phyloP scores from a whole-genome alignment of 2,113 vertebrate genomes.

The Etheostoma cragini region DNA sequence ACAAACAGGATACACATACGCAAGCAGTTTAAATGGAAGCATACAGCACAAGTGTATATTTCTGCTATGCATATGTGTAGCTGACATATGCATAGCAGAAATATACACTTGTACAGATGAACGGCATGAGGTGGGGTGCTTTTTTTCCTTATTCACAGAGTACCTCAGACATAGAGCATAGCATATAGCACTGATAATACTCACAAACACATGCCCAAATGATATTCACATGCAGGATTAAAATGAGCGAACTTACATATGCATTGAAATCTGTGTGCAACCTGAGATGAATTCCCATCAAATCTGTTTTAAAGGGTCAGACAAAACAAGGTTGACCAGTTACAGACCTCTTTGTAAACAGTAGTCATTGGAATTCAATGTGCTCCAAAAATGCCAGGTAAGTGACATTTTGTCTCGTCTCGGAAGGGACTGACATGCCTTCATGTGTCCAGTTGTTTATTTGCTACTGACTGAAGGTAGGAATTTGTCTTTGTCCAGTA shows the following conservation, averaged over 20 bases:
- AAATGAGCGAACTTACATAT: not conserved
- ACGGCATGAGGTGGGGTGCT: not conserved
- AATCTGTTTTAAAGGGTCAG: not conserved
- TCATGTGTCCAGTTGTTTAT: constrained; percentile 57
- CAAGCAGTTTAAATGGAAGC: not conserved
- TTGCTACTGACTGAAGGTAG: constrained; percentile 48
- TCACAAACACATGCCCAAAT: constrained; percentile 2
- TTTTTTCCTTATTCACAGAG: not conserved
- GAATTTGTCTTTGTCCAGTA: constrained; percentile 39
- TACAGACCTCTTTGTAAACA: not conserved
- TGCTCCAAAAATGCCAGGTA: constrained; percentile 3
- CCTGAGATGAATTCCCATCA: constrained; percentile 8
- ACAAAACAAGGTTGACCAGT: not conserved
- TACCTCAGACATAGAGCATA: not conserved
- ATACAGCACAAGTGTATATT: no score
- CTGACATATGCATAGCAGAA: not conserved
- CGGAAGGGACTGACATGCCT: constrained; percentile 62
- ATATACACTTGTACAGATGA: not conserved
- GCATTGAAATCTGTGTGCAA: not conserved
- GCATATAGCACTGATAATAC: not conserved
- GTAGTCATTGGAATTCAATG: not conserved
- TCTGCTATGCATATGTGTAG: not conserved
- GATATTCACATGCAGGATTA: not conserved
- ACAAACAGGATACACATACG: not conserved
- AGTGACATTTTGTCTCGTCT: constrained; percentile 13